Evolutionary conservation across 1,140 invertebrate genomes (phyloP).

Genomic region (Drosophila murphyi): DNA sequence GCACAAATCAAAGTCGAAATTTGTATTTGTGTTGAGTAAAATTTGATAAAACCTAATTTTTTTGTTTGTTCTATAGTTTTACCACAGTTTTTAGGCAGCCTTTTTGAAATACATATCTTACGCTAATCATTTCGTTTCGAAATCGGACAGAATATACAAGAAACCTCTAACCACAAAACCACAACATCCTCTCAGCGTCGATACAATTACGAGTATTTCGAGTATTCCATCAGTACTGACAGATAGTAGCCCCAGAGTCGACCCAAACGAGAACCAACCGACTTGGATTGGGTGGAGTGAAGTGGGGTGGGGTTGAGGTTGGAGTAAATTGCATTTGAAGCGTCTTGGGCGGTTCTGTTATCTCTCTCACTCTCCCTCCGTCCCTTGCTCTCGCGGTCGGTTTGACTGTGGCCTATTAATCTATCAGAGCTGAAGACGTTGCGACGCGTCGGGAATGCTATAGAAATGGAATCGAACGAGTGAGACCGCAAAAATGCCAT

Average conservation of each 20-base stretch:
- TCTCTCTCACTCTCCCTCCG: conserved; percentile 14
- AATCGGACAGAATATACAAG: not conserved
- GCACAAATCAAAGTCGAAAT: too few species aligned
- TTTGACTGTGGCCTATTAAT: conserved; percentile 77
- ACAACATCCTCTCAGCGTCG: conserved; percentile 67
- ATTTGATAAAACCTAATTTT: too few species aligned
- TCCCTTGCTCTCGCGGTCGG: conserved; percentile 12
- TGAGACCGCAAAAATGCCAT: conserved; percentile 60
- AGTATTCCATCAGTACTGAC: conserved; percentile 27
- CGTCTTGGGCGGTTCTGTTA: conserved; percentile 46
- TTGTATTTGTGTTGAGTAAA: too few species aligned
- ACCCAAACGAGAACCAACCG: conserved; percentile 6
- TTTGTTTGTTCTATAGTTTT: too few species aligned
- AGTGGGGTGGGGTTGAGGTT: not conserved
- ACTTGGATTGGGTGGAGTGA: not conserved
- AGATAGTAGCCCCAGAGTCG: conserved; percentile 27
- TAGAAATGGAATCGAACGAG: not conserved
- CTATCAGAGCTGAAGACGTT: conserved; percentile 60
- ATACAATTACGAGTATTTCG: conserved; percentile 57
- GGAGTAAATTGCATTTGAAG: conserved; percentile 2
- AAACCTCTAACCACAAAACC: conserved; percentile 65
- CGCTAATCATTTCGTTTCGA: not conserved
- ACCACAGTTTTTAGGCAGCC: too few species aligned
- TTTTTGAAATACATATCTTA: not conserved
- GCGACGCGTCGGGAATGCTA: not conserved